Evolutionary conservation across 1,140 invertebrate genomes (phyloP), one percentile per base, ranked within the genome.

Genomic region (Drosophila sucinea): DNA sequence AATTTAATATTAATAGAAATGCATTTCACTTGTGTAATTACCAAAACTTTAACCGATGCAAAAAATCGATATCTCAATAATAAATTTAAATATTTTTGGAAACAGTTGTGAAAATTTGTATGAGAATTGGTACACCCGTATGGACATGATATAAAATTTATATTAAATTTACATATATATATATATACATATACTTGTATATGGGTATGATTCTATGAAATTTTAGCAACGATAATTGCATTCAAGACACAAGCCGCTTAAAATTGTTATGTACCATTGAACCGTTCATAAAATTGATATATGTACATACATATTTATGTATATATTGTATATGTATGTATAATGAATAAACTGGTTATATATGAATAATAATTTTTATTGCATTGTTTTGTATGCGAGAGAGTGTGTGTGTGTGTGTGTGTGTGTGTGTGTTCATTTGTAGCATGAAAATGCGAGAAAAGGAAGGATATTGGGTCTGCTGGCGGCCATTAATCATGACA

Each of bases 201-300:
- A 38, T 7, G 2, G 2, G 4, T 23, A 6, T 27, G 27, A 27
- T 27, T 27, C 44, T 27, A 51, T 25, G 6, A 51, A 47, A 27
- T 10, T 51, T 51, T 51, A 3, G 2, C 23, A 44, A 70, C 57
- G 72, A 73, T 74, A 74, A 74, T 67, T 73, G 62, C 40, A 74
- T 67, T 74, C 66, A 67, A 74, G 70, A 71, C 70, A 60, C 70
- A 74, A 73, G 56, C 70, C 44, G 70, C 70, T 74, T 74, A 73
- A 66, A 73, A 55, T 23, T 58, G 32, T 17, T 17, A 23, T 58
- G 11, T 6, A 1, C 56, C 17, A 58, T 8, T 25, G 56, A 35
- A 57, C 6, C 30, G 30, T 57, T 57, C 51, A 55, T 7, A 55
- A 10, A 47, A 5, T 17, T 6, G 23, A 47, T 47, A 27, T 51